These are phyloP conservation scores for Branchinecta lynchi DNA, from an alignment of 1,140 invertebrate species.

Conservation along the genomic window DNA sequence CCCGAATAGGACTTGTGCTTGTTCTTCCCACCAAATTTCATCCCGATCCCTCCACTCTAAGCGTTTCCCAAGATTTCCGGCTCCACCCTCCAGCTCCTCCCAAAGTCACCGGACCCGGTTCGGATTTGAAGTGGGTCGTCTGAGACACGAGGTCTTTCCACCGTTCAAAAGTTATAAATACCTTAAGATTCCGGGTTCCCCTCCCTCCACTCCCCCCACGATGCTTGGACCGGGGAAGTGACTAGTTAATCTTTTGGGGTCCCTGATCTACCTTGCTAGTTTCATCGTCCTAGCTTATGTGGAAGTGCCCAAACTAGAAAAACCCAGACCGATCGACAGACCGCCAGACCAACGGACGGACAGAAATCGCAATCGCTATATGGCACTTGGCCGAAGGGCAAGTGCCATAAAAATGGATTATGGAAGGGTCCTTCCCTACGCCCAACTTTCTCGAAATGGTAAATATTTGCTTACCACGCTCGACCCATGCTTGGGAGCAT, in stretches of 20 bases:
- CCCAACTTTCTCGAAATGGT: too few relatives aligned
- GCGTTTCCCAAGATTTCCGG: constrained; percentile 4
- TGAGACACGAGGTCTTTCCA: constrained; percentile 1
- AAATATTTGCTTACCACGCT: too few relatives aligned
- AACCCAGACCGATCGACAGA: too few relatives aligned
- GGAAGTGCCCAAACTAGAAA: constrained; percentile 11
- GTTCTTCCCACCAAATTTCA: constrained; percentile 10
- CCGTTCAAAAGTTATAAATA: constrained; percentile 1
- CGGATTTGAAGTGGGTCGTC: background rate
- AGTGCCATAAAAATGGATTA: too few relatives aligned
- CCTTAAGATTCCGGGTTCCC: background rate
- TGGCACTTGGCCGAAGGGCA: too few relatives aligned
- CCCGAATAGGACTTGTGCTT: background rate
- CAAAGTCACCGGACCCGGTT: constrained; percentile 3
- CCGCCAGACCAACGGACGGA: too few relatives aligned
- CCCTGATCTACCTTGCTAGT: background rate
- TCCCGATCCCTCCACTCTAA: constrained; percentile 8
- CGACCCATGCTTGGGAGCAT: too few relatives aligned
- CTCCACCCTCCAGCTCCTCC: constrained; percentile 3
- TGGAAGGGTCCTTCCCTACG: too few relatives aligned
- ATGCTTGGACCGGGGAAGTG: background rate
- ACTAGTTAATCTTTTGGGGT: background rate
- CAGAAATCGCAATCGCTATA: too few relatives aligned
- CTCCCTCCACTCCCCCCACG: background rate
- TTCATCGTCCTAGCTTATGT: constrained; percentile 6